A percentile compares a stretch with the other conserved stretches of the same genome.
phyloP scores from a whole-genome alignment of 1,140 invertebrate species.

The Kradibia gibbosae region DNA sequence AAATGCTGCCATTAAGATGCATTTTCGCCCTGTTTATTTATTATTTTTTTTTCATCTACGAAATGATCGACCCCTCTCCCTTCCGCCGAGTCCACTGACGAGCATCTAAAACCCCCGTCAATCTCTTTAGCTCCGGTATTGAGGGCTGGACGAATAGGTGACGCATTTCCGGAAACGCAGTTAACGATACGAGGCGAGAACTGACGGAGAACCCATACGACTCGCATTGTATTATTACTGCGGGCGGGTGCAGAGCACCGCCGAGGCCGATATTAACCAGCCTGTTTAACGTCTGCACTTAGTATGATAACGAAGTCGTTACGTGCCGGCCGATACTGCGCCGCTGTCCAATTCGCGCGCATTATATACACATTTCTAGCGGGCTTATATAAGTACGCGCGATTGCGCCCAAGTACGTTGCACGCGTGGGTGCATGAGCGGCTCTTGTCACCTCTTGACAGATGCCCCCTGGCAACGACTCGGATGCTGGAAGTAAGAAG shows the following conservation, averaged over 20 bases:
- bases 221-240: conserved; percentile 11
- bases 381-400: background rate
- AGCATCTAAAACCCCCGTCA: background rate
- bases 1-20: conserved; percentile 4
- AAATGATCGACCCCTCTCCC: background rate
- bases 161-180: conserved; percentile 39
- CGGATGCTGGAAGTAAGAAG: conserved; percentile 28
- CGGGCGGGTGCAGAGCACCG: background rate
- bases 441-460: background rate
- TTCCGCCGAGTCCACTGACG: background rate
- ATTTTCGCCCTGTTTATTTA: conserved; percentile 1
- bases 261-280: conserved; percentile 29
- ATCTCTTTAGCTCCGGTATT: conserved; percentile 1
- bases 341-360: conserved; percentile 5
- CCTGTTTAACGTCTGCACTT: conserved; percentile 18
- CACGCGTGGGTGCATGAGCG: background rate
- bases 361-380: background rate
- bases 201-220: background rate
- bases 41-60: conserved; percentile 15
- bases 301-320: conserved; percentile 32
- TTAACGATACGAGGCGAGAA: conserved; percentile 3
- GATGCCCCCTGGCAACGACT: background rate
- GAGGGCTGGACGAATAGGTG: background rate
- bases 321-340: background rate
- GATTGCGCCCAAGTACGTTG: background rate